phyloP scores from a whole-genome alignment of 2,888 invertebrate species.

The Drosophila antonietae region DNA sequence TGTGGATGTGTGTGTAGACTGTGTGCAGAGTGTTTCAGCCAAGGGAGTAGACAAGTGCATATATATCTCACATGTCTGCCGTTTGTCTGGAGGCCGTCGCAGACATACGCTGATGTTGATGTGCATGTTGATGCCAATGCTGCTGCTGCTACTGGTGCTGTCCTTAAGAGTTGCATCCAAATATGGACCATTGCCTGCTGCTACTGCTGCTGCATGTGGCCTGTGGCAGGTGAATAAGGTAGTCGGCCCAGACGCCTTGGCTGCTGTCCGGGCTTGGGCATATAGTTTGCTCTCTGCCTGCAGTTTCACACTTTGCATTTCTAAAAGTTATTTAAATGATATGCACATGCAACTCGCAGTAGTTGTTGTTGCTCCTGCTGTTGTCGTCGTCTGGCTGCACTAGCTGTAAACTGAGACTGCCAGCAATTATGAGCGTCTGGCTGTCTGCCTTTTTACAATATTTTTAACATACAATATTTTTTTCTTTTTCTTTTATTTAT shows the following conservation, averaged over 20 bases:
- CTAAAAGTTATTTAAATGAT: constrained; percentile 78
- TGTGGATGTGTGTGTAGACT: neutral
- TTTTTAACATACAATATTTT: constrained; percentile 32
- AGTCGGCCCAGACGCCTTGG: constrained; percentile 60
- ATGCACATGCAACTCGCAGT: constrained; percentile 67
- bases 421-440: constrained; percentile 78
- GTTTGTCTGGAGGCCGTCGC: constrained; percentile 80
- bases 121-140: constrained; percentile 52
- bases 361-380: constrained; percentile 25
- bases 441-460: constrained; percentile 71
- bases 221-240: constrained; percentile 72
- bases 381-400: constrained; percentile 54
- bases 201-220: constrained; percentile 36
- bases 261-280: constrained; percentile 41
- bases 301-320: constrained; percentile 75
- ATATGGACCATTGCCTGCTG: constrained; percentile 77
- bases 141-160: constrained; percentile 53
- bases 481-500: neutral
- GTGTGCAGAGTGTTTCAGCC: constrained; percentile 27
- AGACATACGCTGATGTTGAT: constrained; percentile 58
- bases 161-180: constrained; percentile 79
- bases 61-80: constrained; percentile 80
- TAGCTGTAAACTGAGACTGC: constrained; percentile 66
- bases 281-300: constrained; percentile 51
- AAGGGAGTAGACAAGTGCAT: constrained; percentile 76